phyloP scores from a whole-genome alignment of 1,140 invertebrate species.

The Colletes gigas region DNA sequence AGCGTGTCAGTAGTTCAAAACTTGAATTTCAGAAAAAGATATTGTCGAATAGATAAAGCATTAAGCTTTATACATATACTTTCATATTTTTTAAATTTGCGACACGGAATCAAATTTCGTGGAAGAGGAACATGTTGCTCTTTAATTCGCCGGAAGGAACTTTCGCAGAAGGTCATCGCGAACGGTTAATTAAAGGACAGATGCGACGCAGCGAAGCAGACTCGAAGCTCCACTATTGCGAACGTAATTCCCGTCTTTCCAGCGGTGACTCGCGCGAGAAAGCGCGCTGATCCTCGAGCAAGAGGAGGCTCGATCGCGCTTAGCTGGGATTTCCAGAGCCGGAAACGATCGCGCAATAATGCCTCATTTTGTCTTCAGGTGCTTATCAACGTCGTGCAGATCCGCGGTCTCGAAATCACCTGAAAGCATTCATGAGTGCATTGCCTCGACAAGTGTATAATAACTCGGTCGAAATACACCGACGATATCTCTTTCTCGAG shows the following conservation, averaged over 20 bases:
- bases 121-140: not conserved
- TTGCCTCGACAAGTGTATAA: constrained; percentile 46
- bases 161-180: not conserved
- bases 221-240: constrained; percentile 2
- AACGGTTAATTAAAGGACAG: constrained; percentile 22
- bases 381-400: constrained; percentile 62
- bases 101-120: too few species aligned
- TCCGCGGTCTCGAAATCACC: constrained; percentile 24
- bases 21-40: too few species aligned
- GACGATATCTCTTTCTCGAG: not conserved
- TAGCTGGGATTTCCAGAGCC: constrained; percentile 19
- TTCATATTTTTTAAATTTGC: too few species aligned
- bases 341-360: constrained; percentile 62
- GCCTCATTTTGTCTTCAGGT: constrained; percentile 54
- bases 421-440: constrained; percentile 46
- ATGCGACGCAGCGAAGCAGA: not conserved
- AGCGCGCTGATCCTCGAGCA: constrained; percentile 25
- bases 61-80: too few species aligned
- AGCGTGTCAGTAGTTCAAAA: too few species aligned
- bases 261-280: constrained; percentile 7
- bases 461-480: constrained; percentile 10
- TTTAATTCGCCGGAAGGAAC: not conserved
- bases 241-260: constrained; percentile 39
- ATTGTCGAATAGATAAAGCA: too few species aligned
- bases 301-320: constrained; percentile 45